Base-by-base conservation (phyloP, 1,140 invertebrate genomes). In the Lamellibrachia luymesi region DNA sequence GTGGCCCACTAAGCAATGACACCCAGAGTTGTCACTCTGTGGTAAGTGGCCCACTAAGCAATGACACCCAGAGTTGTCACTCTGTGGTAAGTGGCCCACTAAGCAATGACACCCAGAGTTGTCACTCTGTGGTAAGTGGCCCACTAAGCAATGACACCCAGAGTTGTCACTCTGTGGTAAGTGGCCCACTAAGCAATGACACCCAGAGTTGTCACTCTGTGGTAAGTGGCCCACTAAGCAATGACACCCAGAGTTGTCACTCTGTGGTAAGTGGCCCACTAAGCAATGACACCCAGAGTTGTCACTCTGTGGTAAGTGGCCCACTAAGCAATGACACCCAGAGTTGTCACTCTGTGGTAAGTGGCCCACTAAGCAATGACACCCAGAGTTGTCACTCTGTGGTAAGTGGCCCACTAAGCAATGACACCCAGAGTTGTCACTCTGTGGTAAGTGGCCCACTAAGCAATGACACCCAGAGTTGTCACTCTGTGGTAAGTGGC, bases 151-250 rank as follows among this genome's bases (percentile, higher is more conserved):
- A 96, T 96, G 95, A 96, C 96, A 38, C 96, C 96, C 90, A 97
- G 98, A 95, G 99, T 99, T n/a, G 99, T 99, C 0, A 99, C 99
- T 1, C 96, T 99, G 0, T 99, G 99, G 99, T 97, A 95, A 94
- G 94, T 38, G 49, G 1, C 91, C 6, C 25, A 22, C 17, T 80
- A 4, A 80, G 7, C 96, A 64, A 96, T 96, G 96, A 96, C 96
- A 38, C 96, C 96, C 90, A 97, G 98, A 95, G 99, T 99, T n/a
- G 99, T 99, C 0, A 99, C 99, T 0, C 96, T 99, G 0, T 99
- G 99, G 99, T 97, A 95, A 95, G 96, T n/a, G n/a, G n/a, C n/a
- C n/a, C n/a, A n/a, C n/a, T n/a, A n/a, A n/a, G n/a, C 96, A 64
- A 96, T 96, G 96, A 96, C 96, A 38, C 96, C 96, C 90, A 97